Conservation (phyloP, 1,140 invertebrate genomes). For the Drosophila sucinea region DNA sequence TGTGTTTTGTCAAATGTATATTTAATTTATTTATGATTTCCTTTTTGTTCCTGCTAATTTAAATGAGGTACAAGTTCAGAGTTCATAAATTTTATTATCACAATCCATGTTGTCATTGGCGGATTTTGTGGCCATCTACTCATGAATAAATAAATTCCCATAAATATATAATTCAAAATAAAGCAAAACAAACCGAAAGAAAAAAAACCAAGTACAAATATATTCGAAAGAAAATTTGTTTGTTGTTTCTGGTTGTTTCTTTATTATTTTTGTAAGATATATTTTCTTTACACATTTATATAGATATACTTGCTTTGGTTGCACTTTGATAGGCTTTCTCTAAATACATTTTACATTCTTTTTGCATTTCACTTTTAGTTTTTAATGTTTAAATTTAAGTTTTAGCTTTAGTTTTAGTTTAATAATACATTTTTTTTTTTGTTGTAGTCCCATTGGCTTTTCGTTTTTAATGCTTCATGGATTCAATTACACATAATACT, state of each 20-base stretch:
- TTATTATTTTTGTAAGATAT: constrained; percentile 36
- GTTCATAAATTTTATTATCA: constrained; percentile 60
- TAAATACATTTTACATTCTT: constrained; percentile 58
- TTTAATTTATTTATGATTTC: constrained; percentile 70
- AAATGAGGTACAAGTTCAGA: constrained; percentile 47
- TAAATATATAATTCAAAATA: constrained; percentile 44
- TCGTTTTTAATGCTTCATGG: constrained; percentile 26
- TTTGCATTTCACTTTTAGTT: constrained; percentile 44
- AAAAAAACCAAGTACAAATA: no score
- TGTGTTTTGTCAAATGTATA: constrained; percentile 59
- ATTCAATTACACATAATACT: constrained; percentile 66
- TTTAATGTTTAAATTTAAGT: constrained; percentile 51
- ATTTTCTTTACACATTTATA: constrained; percentile 31
- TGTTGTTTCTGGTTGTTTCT: constrained; percentile 36
- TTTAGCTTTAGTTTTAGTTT: constrained; percentile 51
- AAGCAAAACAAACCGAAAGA: constrained; percentile 1
- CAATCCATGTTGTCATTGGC: constrained; percentile 39
- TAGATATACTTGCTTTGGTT: constrained; percentile 47
- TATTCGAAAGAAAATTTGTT: neutral
- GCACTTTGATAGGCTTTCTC: constrained; percentile 57
- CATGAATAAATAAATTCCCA: constrained; percentile 57
- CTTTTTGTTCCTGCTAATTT: constrained; percentile 52
- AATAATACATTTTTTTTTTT: constrained; percentile 37
- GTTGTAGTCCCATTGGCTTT: constrained; percentile 21
- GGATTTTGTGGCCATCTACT: constrained; percentile 18